Evolutionary conservation across 2,888 invertebrate genomes (phyloP), one percentile per base, ranked within the genome.

Genomic region (Scaptomyza reducta): DNA sequence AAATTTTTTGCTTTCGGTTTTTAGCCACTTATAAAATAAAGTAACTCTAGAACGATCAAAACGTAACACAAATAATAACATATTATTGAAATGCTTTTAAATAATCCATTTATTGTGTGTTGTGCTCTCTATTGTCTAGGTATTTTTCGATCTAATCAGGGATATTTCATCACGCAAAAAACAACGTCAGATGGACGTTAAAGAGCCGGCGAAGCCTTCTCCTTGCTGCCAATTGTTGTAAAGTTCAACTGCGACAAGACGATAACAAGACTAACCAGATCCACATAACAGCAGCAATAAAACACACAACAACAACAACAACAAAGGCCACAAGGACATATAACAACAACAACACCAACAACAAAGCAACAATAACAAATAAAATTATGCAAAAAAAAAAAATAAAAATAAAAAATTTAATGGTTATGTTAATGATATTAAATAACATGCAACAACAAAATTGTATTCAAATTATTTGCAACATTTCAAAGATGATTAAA

Each of bases 71-170:
- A 55, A 35, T 33, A 13, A 6, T 22, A 9, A 13, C 1, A 16
- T 13, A 42, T 25, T 25, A 33, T 13, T 7, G 9, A 3, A 7
- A 42, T n/a, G 14, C 9, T n/a, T 46, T 33, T 27, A 3, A 66
- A 49, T 53, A 29, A 38, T 44, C n/a, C 2, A 33, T 35, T 18
- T 13, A 25, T n/a, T 55, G 2, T 10, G 14, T 29, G 16, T 35
- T 25, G 18, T 45, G n/a, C 13, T 68, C 14, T 35, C 7, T 45
- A 18, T 33, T 56, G n/a, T 53, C 9, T 68, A 92, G 92, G 92
- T 92, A 83, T 92, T 92, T 90, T 92, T 91, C 85, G 92, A 92
- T 90, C 90, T 92, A 81, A 91, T 92, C 91, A 91, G 91, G 90
- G 92, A 92, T 89, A 92, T 92, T 79, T 91, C 91, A 89, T 90